Evolutionary conservation across 2,113 vertebrate species (phyloP).

Genomic region (Psittacara wagleri): DNA sequence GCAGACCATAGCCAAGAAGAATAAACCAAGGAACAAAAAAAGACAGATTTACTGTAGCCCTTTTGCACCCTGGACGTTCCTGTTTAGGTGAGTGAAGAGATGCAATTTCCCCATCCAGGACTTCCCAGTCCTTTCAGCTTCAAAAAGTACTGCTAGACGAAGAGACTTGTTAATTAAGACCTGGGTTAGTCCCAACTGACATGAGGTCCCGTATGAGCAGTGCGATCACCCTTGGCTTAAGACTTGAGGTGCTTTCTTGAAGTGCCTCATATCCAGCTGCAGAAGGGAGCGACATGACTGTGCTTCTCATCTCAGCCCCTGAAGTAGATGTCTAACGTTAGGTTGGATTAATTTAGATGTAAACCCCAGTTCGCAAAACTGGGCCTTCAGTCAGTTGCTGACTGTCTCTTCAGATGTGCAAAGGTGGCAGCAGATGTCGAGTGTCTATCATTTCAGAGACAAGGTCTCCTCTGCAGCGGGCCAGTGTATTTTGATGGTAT

Average conservation of each 20-base stretch:
- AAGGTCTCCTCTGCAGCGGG: neutral
- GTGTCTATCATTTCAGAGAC: neutral
- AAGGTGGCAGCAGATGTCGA: neutral
- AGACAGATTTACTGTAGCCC: neutral
- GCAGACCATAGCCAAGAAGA: neutral
- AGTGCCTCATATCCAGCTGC: neutral
- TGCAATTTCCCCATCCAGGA: neutral
- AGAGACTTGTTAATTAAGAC: neutral
- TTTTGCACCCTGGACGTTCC: neutral
- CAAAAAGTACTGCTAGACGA: neutral
- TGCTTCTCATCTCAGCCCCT: neutral
- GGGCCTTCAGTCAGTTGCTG: neutral
- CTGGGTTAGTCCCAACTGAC: neutral
- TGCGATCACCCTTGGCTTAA: neutral
- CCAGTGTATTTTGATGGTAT: neutral
- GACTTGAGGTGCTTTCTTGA: neutral
- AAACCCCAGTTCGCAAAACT: neutral
- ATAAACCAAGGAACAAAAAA: neutral
- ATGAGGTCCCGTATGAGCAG: neutral
- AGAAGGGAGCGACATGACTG: neutral
- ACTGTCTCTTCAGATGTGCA: neutral
- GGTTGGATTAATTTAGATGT: neutral
- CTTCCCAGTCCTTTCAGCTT: neutral
- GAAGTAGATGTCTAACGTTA: neutral
- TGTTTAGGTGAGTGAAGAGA: neutral